Base-by-base conservation (phyloP, 2,888 invertebrate genomes). In the Rhagonycha lutea region DNA sequence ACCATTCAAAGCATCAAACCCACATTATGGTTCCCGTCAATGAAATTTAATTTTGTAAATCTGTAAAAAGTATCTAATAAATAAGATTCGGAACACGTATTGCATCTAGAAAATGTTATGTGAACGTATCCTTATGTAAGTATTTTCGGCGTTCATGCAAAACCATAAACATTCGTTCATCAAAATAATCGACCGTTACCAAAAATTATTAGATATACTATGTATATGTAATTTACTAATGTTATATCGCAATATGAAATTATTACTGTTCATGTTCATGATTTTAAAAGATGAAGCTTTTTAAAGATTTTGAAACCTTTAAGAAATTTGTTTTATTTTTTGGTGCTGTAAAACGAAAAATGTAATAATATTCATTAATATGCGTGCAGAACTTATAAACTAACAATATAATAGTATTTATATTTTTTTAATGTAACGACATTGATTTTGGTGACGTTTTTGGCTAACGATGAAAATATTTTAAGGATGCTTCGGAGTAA, bases 391-490 rank as follows among this genome's bases (percentile, higher is more conserved):
- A 2, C n/a, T 47, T 47, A n/a, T 47, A 7, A 47, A 47, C n/a
- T 47, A 47, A 47, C n/a, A 47, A 47, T 18, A 18, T 18, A 47
- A 47, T 47, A n/a, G 47, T 47, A 47, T 47, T 47, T n/a, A 47
- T 47, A 47, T 12, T n/a, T n/a, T n/a, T 47, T 47, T 47, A 78
- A 72, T 61, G 14, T 68, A 65, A 65, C 26, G 63, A 26, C 69
- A 69, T 47, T 69, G 63, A 69, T 75, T 67, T 75, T 69, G 72
- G 72, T 79, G 80, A 78, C 79, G 79, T 75, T 79, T 72, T 70
- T 73, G 73, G 60, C 74, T 75, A 62, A 62, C 70, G 79, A 83
- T 84, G 85, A 85, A 86, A 86, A 86, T 86, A 82, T 79, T 81
- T 82, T 81, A 70, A 68, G 72, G 75, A 72, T 78, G 74, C 75